A percentile compares a stretch with the other conserved stretches of the same genome.
Evolutionary conservation across 2,113 vertebrate genomes (phyloP).

Genomic region (Rhinolophus sinicus): DNA sequence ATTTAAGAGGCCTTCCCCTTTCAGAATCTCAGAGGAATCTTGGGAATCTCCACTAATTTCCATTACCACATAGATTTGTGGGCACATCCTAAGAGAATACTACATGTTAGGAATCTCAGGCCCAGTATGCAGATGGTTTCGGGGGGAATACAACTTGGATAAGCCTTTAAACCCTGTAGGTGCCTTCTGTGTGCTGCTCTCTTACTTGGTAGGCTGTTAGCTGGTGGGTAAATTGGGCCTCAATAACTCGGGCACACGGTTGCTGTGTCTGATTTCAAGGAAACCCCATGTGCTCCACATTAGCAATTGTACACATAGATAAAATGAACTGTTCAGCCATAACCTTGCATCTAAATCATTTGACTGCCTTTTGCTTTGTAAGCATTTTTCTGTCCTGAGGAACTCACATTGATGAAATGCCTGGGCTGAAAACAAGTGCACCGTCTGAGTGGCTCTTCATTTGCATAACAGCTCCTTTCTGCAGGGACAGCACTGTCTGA

Average conservation of each 20-base stretch:
- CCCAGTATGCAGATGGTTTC: not conserved
- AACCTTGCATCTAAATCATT: slow-evolving; percentile 25
- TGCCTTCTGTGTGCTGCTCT: not conserved
- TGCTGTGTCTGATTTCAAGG: not conserved
- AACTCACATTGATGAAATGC: slow-evolving; percentile 17
- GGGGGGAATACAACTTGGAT: not conserved
- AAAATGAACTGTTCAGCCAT: slow-evolving; percentile 31
- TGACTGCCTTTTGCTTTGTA: slow-evolving; percentile 31
- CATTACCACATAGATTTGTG: not conserved
- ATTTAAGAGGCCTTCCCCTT: not conserved
- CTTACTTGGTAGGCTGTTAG: not conserved
- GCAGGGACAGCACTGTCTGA: not conserved
- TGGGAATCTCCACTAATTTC: not conserved
- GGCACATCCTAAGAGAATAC: not conserved
- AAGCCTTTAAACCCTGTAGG: not conserved
- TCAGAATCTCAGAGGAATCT: not conserved
- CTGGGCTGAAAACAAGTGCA: not conserved
- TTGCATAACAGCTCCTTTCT: slow-evolving; percentile 24
- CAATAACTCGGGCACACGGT: not conserved
- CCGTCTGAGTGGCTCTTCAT: not conserved
- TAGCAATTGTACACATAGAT: slow-evolving; percentile 40
- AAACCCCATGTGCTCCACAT: not conserved
- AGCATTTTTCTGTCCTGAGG: not conserved
- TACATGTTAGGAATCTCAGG: not conserved
- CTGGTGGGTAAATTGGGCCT: not conserved